Base-by-base conservation (phyloP, 2,797 vertebrate genomes). In the Lepus townsendii region DNA sequence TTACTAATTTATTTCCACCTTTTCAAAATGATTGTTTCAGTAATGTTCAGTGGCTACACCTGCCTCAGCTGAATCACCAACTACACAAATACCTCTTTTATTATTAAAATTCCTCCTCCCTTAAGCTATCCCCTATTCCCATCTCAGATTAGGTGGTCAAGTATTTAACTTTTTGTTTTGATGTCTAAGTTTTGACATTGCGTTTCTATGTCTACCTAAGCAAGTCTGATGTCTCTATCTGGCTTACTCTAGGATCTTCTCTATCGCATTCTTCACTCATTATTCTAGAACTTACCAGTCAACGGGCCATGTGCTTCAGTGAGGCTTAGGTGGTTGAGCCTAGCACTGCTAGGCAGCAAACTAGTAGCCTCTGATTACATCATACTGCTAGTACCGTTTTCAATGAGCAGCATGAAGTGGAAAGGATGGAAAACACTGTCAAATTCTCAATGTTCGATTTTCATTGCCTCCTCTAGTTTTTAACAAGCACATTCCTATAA, bases 21-120 rank as follows among this genome's bases (percentile, higher is more conserved):
- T 79, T 85, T 20, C 78, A 63, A 79, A 88, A 52, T 91, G 35
- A 68, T 79, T 83, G 3, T 94, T 95, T 69, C 8, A 65, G 32
- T 88, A 87, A 54, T 32, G 75, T 22, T 72, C 20, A 9, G 26
- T 78, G 26, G 5, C 38, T 76, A 93, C 9, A 90, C 60, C 16
- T 38, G 83, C 22, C 71, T 94, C 76, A 38, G 1, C 14, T n/a
- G 22, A 90, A 72, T 90, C 38, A 42, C 54, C 80, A 57, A 87
- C 13, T 88, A 20, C 52, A 84, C 35, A 84, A 87, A 90, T 47
- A 9, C 35, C 20, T 38, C n/a, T 90, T 92, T 90, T 66, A 62
- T 32, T 42, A 68, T 88, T 69, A 69, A 84, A 91, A 83, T 80
- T 42, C 47, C 84, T 80, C 65, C 30, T 69, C 26, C 2, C 8